Evolutionary conservation across 2,113 vertebrate genomes (phyloP).

Genomic region (Lycaon pictus): DNA sequence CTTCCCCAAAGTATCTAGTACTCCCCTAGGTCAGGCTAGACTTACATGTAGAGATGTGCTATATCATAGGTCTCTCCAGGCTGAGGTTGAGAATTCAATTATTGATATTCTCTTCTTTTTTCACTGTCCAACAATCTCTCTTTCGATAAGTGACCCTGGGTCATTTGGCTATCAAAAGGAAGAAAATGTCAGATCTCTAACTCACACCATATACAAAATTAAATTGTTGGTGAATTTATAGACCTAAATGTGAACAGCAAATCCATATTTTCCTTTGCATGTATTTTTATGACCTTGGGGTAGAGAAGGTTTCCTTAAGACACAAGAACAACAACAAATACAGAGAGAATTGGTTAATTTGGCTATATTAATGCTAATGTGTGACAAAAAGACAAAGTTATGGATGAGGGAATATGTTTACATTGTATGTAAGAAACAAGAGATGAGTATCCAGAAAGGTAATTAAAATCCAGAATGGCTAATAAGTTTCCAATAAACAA

Average conservation of each 20-base stretch:
- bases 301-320: slow-evolving; percentile 20
- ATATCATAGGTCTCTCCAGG: not conserved
- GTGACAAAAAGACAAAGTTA: not conserved
- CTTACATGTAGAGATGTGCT: not conserved
- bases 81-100: not conserved
- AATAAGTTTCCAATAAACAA: slow-evolving; percentile 3
- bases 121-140: not conserved
- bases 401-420: not conserved
- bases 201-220: not conserved
- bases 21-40: not conserved
- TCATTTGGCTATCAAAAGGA: not conserved
- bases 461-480: not conserved
- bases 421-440: slow-evolving; percentile 7
- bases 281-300: not conserved
- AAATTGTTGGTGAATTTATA: slow-evolving; percentile 20
- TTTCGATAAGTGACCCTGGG: not conserved
- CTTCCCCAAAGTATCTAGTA: not conserved
- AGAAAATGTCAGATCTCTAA: not conserved
- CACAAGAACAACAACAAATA: not conserved
- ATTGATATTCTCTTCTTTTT: not conserved
- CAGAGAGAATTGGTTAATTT: not conserved
- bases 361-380: not conserved
- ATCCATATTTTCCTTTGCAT: not conserved
- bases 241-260: not conserved
- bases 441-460: not conserved